Conservation (phyloP, 2,888 invertebrate species). For the Poecilobothrus nobilitatus region DNA sequence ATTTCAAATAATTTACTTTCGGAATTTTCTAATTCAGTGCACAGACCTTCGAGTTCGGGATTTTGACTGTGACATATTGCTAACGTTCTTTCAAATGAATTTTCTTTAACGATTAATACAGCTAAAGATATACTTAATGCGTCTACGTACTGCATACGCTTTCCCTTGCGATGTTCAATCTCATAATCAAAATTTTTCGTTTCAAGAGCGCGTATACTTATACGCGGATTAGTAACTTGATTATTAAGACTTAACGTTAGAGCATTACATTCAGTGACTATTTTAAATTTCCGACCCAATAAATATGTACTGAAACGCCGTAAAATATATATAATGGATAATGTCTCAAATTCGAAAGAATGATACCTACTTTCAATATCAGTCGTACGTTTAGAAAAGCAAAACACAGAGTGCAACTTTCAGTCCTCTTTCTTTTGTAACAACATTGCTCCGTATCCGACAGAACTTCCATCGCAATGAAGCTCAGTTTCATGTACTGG, state of each 20-base stretch:
- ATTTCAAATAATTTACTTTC: conserved; percentile 19
- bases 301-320: conserved; percentile 19
- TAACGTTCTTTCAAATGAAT: conserved; percentile 15
- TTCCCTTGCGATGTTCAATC: conserved; percentile 18
- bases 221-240: conserved; percentile 11
- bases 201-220: conserved; percentile 16
- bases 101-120: conserved; percentile 16
- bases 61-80: conserved; percentile 15
- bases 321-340: conserved; percentile 18
- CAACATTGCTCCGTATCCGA: conserved; percentile 26
- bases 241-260: conserved; percentile 7
- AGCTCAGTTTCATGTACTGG: conserved; percentile 18
- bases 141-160: conserved; percentile 18
- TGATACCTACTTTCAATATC: conserved; percentile 11
- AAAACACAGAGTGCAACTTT: conserved; percentile 22
- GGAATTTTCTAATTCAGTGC: conserved; percentile 13
- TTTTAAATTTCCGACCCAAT: conserved; percentile 17
- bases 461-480: background rate
- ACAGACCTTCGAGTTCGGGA: conserved; percentile 11
- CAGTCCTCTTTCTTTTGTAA: conserved; percentile 24
- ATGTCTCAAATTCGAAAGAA: conserved; percentile 19
- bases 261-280: conserved; percentile 15
- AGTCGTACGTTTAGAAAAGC: conserved; percentile 18
- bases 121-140: conserved; percentile 14
- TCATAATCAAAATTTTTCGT: conserved; percentile 13